Percentiles rank a stretch among this genome's conserved stretches.
These are phyloP conservation scores for Apeira syringaria DNA, from an alignment of 2,888 invertebrate species.

Conservation along the genomic window DNA sequence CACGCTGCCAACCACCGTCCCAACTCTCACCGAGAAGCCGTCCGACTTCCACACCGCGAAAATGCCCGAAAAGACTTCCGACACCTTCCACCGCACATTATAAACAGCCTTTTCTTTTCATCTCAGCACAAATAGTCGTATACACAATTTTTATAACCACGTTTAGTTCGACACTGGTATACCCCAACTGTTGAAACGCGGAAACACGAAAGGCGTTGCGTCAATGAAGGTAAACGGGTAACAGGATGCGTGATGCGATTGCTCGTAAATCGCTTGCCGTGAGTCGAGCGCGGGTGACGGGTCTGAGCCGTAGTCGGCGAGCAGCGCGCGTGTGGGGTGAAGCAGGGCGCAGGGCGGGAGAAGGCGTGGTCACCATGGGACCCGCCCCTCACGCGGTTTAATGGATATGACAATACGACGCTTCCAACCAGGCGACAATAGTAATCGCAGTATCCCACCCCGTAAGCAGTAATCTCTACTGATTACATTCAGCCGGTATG, in stretches of 20 bases:
- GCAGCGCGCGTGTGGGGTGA: conserved; percentile 46
- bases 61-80: conserved; percentile 4
- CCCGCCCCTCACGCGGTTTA: conserved; percentile 65
- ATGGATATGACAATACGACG: conserved; percentile 81
- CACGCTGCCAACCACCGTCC: conserved; percentile 43
- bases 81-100: conserved; percentile 35
- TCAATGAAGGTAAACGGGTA: conserved; percentile 43
- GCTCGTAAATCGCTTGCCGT: conserved; percentile 71
- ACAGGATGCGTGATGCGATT: conserved; percentile 72
- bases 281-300: conserved; percentile 43
- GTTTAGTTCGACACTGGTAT: neutral
- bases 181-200: neutral
- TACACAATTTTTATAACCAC: conserved; percentile 11
- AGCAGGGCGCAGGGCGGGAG: conserved; percentile 36
- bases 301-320: conserved; percentile 17
- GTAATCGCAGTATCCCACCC: conserved; percentile 74
- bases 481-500: conserved; percentile 37
- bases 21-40: conserved; percentile 27
- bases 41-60: conserved; percentile 14
- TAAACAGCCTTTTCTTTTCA: conserved; percentile 35
- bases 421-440: conserved; percentile 67
- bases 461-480: conserved; percentile 53
- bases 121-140: conserved; percentile 23
- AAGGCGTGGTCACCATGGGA: conserved; percentile 56
- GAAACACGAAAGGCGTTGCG: conserved; percentile 12